Conservation (phyloP, 2,888 invertebrate genomes). For the Arctia plantaginis region DNA sequence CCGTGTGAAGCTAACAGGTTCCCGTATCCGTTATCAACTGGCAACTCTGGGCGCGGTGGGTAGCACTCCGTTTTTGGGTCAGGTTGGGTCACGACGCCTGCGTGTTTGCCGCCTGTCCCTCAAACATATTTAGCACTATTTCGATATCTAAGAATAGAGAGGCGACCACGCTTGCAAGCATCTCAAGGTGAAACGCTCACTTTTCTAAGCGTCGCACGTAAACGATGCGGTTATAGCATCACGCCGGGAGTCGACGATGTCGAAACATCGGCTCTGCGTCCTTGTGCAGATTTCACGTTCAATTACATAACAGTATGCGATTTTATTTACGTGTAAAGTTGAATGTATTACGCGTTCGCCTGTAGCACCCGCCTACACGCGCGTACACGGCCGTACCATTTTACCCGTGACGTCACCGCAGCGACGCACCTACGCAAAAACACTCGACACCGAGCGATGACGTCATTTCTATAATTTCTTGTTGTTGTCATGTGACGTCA, state of each 20-base stretch:
- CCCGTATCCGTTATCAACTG: slow-evolving; percentile 80
- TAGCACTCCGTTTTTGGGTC: slow-evolving; percentile 82
- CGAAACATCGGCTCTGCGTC: slow-evolving; percentile 74
- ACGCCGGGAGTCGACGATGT: slow-evolving; percentile 70
- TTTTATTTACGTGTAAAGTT: slow-evolving; percentile 71
- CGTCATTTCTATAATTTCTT: slow-evolving; percentile 69
- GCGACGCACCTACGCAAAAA: slow-evolving; percentile 75
- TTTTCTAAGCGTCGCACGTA: slow-evolving; percentile 81
- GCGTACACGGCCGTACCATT: slow-evolving; percentile 61
- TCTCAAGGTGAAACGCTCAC: slow-evolving; percentile 84
- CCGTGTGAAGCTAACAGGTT: slow-evolving; percentile 74
- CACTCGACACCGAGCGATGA: slow-evolving; percentile 72
- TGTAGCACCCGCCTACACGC: slow-evolving; percentile 52
- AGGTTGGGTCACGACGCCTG: slow-evolving; percentile 85
- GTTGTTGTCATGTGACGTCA: slow-evolving; percentile 70
- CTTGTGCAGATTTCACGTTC: slow-evolving; percentile 83
- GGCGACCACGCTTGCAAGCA: slow-evolving; percentile 72
- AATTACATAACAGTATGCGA: slow-evolving; percentile 74
- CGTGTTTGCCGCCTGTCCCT: slow-evolving; percentile 72
- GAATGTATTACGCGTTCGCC: slow-evolving; percentile 61
- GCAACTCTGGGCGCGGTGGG: slow-evolving; percentile 75
- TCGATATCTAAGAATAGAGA: slow-evolving; percentile 80
- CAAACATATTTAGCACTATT: slow-evolving; percentile 74
- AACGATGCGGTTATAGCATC: slow-evolving; percentile 81
- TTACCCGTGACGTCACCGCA: slow-evolving; percentile 80